phyloP scores from a whole-genome alignment of 2,113 vertebrate genomes.

The Irena cyanogastra region DNA sequence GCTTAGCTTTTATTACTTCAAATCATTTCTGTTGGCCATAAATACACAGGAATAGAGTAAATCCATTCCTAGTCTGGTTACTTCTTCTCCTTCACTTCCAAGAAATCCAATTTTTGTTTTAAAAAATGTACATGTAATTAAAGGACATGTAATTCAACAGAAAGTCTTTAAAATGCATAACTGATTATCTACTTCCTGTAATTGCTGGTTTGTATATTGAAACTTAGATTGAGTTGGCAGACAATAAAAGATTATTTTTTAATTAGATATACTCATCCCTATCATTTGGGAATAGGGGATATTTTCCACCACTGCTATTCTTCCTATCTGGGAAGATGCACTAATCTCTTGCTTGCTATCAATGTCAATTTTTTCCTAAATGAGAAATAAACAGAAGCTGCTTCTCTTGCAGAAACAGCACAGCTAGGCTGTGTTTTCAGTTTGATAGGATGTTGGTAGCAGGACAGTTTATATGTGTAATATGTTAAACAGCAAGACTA shows the following conservation, averaged over 20 bases:
- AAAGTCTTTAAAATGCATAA: constrained; percentile 64
- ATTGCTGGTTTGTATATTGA: constrained; percentile 65
- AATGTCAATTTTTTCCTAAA: constrained; percentile 10
- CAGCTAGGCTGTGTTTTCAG: neutral
- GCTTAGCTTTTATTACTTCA: constrained; percentile 2
- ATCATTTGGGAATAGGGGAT: constrained; percentile 58
- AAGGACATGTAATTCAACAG: constrained; percentile 57
- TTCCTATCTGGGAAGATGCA: neutral
- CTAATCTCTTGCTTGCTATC: constrained; percentile 28
- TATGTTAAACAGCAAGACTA: neutral
- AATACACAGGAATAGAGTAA: neutral
- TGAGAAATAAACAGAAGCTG: constrained; percentile 26
- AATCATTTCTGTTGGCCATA: neutral
- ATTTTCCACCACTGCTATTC: constrained; percentile 7
- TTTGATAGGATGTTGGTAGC: neutral
- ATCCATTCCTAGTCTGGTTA: neutral
- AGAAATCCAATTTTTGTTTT: constrained; percentile 33
- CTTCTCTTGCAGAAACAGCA: neutral
- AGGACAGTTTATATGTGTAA: neutral
- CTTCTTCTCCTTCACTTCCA: constrained; percentile 34
- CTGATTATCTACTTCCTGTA: constrained; percentile 71
- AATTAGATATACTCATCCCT: constrained; percentile 67
- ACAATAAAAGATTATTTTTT: constrained; percentile 71
- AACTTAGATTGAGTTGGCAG: constrained; percentile 69
- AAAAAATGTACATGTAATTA: constrained; percentile 61